phyloP scores from a whole-genome alignment of 2,797 vertebrate genomes.

The Botia almorhae region DNA sequence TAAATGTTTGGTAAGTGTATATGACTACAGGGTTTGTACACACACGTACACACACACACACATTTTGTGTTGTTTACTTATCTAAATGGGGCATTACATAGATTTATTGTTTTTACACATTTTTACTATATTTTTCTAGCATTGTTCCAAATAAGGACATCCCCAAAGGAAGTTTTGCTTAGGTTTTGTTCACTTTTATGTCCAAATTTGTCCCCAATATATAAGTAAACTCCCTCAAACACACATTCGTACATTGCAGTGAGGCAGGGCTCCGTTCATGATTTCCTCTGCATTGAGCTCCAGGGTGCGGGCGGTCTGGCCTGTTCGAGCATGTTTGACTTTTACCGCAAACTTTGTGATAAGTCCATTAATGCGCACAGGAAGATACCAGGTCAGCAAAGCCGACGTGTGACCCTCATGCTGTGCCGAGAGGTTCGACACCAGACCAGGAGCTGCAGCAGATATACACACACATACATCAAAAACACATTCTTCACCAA shows the following conservation, averaged over 20 bases:
- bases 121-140: too few relatives aligned
- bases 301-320: slow-evolving; percentile 82
- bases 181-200: too few relatives aligned
- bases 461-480: neutral
- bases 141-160: too few relatives aligned
- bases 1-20: neutral
- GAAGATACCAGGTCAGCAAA: slow-evolving; percentile 92
- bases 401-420: slow-evolving; percentile 89
- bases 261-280: slow-evolving; percentile 87
- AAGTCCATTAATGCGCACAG: slow-evolving; percentile 92
- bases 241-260: slow-evolving; percentile 88
- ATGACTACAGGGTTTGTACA: too few relatives aligned
- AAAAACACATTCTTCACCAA: slow-evolving; percentile 20
- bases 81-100: too few relatives aligned
- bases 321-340: slow-evolving; percentile 88
- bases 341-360: slow-evolving; percentile 95
- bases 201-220: too few relatives aligned
- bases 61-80: too few relatives aligned
- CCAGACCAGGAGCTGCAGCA: slow-evolving; percentile 89
- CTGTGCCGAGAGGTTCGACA: slow-evolving; percentile 92
- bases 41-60: too few relatives aligned
- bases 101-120: too few relatives aligned
- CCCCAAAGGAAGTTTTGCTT: too few relatives aligned
- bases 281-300: slow-evolving; percentile 91
- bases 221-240: too few relatives aligned